Conservation (phyloP, 1,140 invertebrate species). For the Colletes gigas region DNA sequence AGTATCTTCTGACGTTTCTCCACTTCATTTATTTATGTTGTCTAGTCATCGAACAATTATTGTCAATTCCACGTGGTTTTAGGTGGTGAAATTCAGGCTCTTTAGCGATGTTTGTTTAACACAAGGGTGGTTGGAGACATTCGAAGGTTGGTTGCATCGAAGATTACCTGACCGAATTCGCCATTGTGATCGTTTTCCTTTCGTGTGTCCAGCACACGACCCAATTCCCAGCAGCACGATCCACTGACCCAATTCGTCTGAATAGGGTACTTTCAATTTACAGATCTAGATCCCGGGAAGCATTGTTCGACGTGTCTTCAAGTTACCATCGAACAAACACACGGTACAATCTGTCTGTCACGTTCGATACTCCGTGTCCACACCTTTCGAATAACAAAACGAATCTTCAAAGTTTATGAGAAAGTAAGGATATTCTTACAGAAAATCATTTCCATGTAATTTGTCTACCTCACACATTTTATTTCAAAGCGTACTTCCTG, state of each 20-base stretch:
- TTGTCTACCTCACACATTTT: too few relatives aligned
- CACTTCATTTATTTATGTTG: too few relatives aligned
- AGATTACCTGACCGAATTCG: constrained; percentile 37
- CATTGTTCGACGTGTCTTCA: constrained; percentile 40
- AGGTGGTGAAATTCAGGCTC: background rate
- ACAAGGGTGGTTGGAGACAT: background rate
- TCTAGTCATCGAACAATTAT: too few relatives aligned
- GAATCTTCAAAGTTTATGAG: too few relatives aligned
- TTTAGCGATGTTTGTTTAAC: background rate
- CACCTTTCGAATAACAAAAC: too few relatives aligned
- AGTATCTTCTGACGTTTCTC: too few relatives aligned
- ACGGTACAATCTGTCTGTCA: constrained; percentile 14
- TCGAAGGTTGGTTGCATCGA: background rate
- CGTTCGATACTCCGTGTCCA: background rate
- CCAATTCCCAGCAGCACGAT: constrained; percentile 61
- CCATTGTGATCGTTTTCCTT: constrained; percentile 44
- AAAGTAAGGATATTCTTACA: background rate
- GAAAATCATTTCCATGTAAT: background rate
- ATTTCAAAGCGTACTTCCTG: background rate
- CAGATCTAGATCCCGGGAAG: constrained; percentile 48
- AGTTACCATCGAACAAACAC: constrained; percentile 25
- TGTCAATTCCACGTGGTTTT: too few relatives aligned
- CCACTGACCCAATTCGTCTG: constrained; percentile 65
- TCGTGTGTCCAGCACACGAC: constrained; percentile 69
- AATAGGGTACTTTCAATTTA: constrained; percentile 60